Percentiles rank a stretch among this genome's conserved stretches.
phyloP scores from a whole-genome alignment of 2,888 invertebrate species.

The Diarsia mendica region DNA sequence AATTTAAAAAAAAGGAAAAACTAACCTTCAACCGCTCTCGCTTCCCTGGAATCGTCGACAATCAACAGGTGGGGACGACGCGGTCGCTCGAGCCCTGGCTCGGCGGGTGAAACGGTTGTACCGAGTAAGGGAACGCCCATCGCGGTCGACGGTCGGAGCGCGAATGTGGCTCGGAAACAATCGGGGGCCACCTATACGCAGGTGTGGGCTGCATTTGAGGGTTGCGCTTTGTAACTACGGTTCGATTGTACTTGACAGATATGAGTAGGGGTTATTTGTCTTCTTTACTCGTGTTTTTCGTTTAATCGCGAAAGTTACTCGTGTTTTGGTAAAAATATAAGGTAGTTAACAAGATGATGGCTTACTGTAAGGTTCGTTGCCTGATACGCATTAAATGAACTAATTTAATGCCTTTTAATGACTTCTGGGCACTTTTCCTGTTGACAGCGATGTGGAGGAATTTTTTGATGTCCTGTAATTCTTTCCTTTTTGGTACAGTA shows the following conservation, averaged over 20 bases:
- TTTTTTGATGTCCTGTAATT: too few species aligned
- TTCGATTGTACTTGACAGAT: constrained; percentile 55
- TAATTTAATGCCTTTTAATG: too few species aligned
- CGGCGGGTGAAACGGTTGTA: constrained; percentile 79
- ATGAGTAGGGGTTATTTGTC: background rate
- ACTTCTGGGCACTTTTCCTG: too few species aligned
- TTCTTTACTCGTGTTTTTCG: background rate
- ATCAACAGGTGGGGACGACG: constrained; percentile 88
- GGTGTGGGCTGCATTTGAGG: constrained; percentile 62
- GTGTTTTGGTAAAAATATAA: background rate
- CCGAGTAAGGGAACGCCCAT: constrained; percentile 86
- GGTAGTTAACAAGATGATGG: background rate
- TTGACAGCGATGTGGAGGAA: too few species aligned
- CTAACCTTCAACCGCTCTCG: constrained; percentile 84
- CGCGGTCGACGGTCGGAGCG: constrained; percentile 86
- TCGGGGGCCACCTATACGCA: constrained; percentile 66
- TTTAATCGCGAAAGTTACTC: background rate
- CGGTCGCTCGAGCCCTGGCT: constrained; percentile 77
- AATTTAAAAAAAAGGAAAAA: constrained; percentile 23
- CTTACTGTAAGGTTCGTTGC: background rate
- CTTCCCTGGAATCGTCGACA: constrained; percentile 86
- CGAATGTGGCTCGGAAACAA: constrained; percentile 79
- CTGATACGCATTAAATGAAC: background rate
- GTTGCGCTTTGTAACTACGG: constrained; percentile 62
- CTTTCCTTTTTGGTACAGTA: too few species aligned